These are phyloP conservation scores for Abscondita cerata DNA, from an alignment of 2,888 invertebrate species.

Conservation along the genomic window DNA sequence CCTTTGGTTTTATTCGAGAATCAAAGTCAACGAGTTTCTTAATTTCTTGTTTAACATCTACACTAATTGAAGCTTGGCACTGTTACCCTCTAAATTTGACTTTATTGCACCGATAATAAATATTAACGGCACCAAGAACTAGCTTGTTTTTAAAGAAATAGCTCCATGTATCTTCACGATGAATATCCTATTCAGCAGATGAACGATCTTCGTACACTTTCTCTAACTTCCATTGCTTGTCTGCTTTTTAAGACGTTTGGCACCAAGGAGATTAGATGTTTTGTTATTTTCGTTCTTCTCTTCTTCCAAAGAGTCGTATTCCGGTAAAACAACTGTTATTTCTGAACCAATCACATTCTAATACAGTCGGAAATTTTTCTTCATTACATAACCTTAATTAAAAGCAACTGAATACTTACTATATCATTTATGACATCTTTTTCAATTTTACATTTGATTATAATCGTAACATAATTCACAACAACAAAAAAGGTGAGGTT, in stretches of 20 bases:
- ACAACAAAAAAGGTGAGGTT: too few species aligned
- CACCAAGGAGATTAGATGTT: background rate
- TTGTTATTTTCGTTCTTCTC: background rate
- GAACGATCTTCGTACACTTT: background rate
- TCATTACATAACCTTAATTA: background rate
- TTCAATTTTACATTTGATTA: too few species aligned
- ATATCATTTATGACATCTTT: too few species aligned
- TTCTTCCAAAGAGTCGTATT: background rate
- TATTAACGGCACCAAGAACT: background rate
- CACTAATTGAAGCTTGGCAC: background rate
- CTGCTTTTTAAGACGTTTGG: background rate
- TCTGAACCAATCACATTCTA: background rate
- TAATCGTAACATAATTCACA: too few species aligned
- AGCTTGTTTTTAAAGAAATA: background rate
- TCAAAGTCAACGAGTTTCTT: conserved; percentile 6
- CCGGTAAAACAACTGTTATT: background rate
- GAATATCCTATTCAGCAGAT: background rate
- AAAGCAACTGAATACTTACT: too few species aligned
- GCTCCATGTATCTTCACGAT: background rate
- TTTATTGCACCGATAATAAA: background rate
- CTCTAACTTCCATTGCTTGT: background rate
- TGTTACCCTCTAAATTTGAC: background rate
- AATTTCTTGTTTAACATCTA: conserved; percentile 4
- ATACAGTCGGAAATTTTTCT: background rate
- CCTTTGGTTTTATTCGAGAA: background rate